These are phyloP conservation scores for Peromyscus eremicus DNA, from an alignment of 2,797 vertebrate species.

Conservation along the genomic window DNA sequence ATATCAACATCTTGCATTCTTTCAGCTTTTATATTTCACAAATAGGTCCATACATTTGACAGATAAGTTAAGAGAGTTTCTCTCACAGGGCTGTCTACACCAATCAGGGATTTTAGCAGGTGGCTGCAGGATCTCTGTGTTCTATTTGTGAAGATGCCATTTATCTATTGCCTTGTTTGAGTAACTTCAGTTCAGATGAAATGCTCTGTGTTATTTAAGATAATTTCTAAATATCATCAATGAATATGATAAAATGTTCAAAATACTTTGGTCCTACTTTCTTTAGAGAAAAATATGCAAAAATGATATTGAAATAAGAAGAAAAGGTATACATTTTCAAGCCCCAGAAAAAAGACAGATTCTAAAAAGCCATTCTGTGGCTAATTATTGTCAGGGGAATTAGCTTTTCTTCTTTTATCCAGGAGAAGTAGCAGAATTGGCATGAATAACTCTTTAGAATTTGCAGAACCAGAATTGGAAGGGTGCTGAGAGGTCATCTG, in stretches of 20 bases:
- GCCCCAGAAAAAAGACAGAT: constrained; percentile 27
- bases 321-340: constrained; percentile 65
- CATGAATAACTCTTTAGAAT: constrained; percentile 32
- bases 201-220: constrained; percentile 49
- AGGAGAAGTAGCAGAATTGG: constrained; percentile 30
- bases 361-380: constrained; percentile 56
- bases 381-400: constrained; percentile 60
- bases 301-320: constrained; percentile 58
- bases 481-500: constrained; percentile 15
- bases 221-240: constrained; percentile 56
- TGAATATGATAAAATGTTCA: constrained; percentile 43
- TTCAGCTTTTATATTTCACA: constrained; percentile 48
- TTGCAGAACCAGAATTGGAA: constrained; percentile 40
- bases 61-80: constrained; percentile 37
- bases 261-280: constrained; percentile 9
- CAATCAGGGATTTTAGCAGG: neutral
- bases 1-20: constrained; percentile 55
- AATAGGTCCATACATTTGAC: neutral
- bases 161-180: constrained; percentile 36
- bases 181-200: constrained; percentile 47
- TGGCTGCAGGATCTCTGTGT: constrained; percentile 40
- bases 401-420: constrained; percentile 63
- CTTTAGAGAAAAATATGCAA: constrained; percentile 62
- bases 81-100: constrained; percentile 32
- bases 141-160: constrained; percentile 16